These are phyloP conservation scores for Torymus tubicola DNA, from an alignment of 2,888 invertebrate genomes.

Conservation along the genomic window DNA sequence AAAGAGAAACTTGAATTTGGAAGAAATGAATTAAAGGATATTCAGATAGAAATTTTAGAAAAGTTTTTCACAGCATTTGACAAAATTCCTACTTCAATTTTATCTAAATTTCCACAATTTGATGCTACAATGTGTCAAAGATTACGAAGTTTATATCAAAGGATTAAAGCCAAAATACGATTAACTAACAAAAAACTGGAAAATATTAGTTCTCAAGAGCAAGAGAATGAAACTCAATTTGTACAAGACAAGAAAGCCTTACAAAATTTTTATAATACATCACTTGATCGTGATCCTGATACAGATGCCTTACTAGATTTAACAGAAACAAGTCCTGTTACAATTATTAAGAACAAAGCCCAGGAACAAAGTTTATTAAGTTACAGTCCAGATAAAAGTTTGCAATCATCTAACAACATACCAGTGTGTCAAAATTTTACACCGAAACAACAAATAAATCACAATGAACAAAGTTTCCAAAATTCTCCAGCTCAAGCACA, in stretches of 20 bases:
- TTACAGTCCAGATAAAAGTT: not conserved
- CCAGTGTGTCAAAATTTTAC: conserved; percentile 2
- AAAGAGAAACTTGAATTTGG: conserved; percentile 64
- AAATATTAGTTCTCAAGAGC: conserved; percentile 49
- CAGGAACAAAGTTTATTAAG: not conserved
- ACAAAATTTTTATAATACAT: conserved; percentile 69
- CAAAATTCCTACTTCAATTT: conserved; percentile 81
- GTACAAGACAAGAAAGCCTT: conserved; percentile 46
- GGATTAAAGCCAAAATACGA: conserved; percentile 79
- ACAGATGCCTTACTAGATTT: not conserved
- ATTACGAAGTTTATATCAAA: conserved; percentile 79
- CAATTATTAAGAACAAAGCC: not conserved
- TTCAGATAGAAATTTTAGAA: conserved; percentile 81
- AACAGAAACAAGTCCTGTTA: not conserved
- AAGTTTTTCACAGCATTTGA: conserved; percentile 81
- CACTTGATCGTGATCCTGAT: conserved; percentile 55
- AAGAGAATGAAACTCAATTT: conserved; percentile 11
- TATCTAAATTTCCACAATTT: conserved; percentile 81
- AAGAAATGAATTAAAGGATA: conserved; percentile 74
- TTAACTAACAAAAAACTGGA: conserved; percentile 71
- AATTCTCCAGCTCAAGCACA: conserved; percentile 25
- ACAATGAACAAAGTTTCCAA: conserved; percentile 11
- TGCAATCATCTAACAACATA: not conserved
- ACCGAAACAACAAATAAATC: conserved; percentile 1
- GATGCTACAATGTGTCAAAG: conserved; percentile 79